phyloP scores from a whole-genome alignment of 2,113 vertebrate species.

The Microtus ochrogaster region DNA sequence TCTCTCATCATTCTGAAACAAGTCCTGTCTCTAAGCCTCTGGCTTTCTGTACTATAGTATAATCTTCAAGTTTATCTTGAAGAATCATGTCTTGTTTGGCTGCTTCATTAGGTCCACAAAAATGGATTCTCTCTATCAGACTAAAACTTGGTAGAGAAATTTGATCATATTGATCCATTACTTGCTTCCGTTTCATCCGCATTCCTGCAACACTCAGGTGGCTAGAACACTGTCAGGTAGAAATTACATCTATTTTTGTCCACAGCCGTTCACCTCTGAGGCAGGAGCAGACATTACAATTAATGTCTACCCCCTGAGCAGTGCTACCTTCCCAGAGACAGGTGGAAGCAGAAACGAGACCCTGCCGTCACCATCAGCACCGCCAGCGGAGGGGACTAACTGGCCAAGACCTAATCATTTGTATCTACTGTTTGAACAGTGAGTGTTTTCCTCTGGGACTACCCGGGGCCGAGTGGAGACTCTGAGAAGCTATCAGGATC shows the following conservation, averaged over 20 bases:
- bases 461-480: neutral
- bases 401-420: neutral
- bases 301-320: neutral
- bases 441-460: neutral
- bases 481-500: neutral
- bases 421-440: neutral
- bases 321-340: neutral
- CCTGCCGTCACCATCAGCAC: neutral
- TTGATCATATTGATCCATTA: constrained; percentile 66
- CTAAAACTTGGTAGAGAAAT: constrained; percentile 58
- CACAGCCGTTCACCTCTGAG: constrained; percentile 75
- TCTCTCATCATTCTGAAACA: constrained; percentile 74
- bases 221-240: constrained; percentile 88
- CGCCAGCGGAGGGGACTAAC: neutral
- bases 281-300: neutral
- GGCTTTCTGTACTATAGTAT: constrained; percentile 80
- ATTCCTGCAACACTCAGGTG: constrained; percentile 86
- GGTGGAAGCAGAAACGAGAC: neutral
- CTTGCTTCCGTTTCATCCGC: constrained; percentile 84
- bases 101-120: constrained; percentile 82
- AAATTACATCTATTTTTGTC: constrained; percentile 87
- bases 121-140: constrained; percentile 82
- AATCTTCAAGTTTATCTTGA: constrained; percentile 64
- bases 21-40: constrained; percentile 86
- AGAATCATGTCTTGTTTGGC: constrained; percentile 84